A percentile compares a stretch with the other conserved stretches of the same genome.
phyloP scores from a whole-genome alignment of 2,888 invertebrate species.

The Drosophila helvetica region DNA sequence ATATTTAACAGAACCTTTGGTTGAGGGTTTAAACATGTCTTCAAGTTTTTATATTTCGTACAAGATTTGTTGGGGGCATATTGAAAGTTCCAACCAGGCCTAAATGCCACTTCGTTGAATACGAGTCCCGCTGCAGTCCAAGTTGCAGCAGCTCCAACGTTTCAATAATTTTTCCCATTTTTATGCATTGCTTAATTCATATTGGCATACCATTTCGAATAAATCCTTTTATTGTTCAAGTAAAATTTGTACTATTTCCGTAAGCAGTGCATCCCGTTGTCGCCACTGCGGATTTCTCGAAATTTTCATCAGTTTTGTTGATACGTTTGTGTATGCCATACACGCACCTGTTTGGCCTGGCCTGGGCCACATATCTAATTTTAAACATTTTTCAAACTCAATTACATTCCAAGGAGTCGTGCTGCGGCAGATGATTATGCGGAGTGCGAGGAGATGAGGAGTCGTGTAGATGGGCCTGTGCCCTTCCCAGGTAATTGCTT shows the following conservation, averaged over 20 bases:
- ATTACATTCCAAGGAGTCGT: conserved; percentile 55
- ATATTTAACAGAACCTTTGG: neutral
- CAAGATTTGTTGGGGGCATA: too few relatives aligned
- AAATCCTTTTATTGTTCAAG: too few relatives aligned
- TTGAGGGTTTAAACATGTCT: neutral
- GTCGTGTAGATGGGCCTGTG: conserved; percentile 27
- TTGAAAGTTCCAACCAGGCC: too few relatives aligned
- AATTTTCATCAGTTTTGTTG: conserved; percentile 2
- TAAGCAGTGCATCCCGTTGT: neutral
- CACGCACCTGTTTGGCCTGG: conserved; percentile 19
- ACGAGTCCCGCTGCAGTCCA: too few relatives aligned
- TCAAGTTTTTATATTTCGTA: too few relatives aligned
- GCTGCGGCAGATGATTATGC: neutral
- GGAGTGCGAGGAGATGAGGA: conserved; percentile 3
- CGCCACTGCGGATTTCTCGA: neutral
- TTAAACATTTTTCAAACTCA: conserved; percentile 70
- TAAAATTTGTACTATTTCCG: neutral
- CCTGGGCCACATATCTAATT: conserved; percentile 60
- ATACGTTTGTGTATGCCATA: conserved; percentile 17
- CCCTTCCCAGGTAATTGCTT: conserved; percentile 64
- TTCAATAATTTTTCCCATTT: too few relatives aligned
- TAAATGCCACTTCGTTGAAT: too few relatives aligned
- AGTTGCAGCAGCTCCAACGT: too few relatives aligned
- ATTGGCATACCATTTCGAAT: too few relatives aligned
- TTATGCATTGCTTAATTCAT: too few relatives aligned